Evolutionary conservation across 2,113 vertebrate species (phyloP), one percentile per base, ranked within the genome.

Genomic region (Myotis davidii): DNA sequence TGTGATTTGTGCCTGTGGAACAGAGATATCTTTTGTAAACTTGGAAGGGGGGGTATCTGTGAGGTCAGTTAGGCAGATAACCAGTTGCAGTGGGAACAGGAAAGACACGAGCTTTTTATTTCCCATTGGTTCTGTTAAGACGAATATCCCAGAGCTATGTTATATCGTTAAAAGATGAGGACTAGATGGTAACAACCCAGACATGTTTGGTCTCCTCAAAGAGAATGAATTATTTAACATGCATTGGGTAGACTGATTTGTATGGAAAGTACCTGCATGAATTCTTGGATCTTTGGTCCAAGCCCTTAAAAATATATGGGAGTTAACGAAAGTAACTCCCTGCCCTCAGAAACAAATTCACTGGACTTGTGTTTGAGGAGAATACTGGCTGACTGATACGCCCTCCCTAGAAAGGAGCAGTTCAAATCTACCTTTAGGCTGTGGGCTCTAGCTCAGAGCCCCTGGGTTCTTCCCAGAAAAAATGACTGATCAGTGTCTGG

Each of bases 171-270:
- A 94, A 96, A 37, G 20, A 77, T 56, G 45, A 72, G 23, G 34
- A 70, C 11, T 48, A 78, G 67, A 65, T 59, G 12, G 3, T 48
- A 81, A 8, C 73, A 91, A 69, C 18, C 4, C 64, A 79, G n/a
- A 29, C 2, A 39, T 42, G 5, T 85, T 67, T 93, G 69, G 21
- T n/a, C 23, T 90, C 69, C 69, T 83, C 20, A 6, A 42, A 61
- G 34, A 69, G 78, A 92, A 83, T 74, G 16, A 73, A 70, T 90
- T 83, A 85, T 79, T 92, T 88, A 79, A 42, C 27, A 81, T 77
- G 37, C 34, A 70, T 64, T 70, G 23, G 83, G 17, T 37, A 77
- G 59, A 77, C 14, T 96, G 91, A 48, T 81, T 84, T 94, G 52
- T 64, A 65, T 94, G 48, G 59, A 67, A 83, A 34, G 12, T 61